Evolutionary conservation across 1,140 invertebrate species (phyloP).

Genomic region (Danaus plexippus): DNA sequence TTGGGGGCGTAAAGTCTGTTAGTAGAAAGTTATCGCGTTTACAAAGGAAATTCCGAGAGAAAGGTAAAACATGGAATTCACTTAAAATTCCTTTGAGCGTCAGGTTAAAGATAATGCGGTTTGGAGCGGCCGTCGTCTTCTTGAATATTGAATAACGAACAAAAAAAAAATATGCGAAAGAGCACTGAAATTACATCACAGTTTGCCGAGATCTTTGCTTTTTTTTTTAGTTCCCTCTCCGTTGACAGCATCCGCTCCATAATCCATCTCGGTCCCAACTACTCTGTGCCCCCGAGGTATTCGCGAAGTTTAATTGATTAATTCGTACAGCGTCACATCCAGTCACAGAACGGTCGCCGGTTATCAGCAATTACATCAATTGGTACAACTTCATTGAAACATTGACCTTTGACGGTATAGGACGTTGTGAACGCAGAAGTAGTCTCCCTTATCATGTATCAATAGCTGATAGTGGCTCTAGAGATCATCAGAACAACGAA

Average conservation of each 20-base stretch:
- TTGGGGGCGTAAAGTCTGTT: not conserved
- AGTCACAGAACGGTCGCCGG: constrained; percentile 15
- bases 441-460: constrained; percentile 41
- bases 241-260: not conserved
- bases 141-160: constrained; percentile 9
- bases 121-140: constrained; percentile 12
- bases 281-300: constrained; percentile 3
- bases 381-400: constrained; percentile 57
- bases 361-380: constrained; percentile 45
- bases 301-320: constrained; percentile 21
- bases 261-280: no score
- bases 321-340: constrained; percentile 18
- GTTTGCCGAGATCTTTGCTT: not conserved
- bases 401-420: constrained; percentile 62
- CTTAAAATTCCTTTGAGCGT: constrained; percentile 24
- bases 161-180: no score
- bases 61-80: constrained; percentile 23
- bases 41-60: constrained; percentile 21
- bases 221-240: not conserved
- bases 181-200: constrained; percentile 1
- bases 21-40: constrained; percentile 12
- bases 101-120: constrained; percentile 14
- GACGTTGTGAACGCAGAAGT: not conserved
- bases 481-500: no score
- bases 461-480: constrained; percentile 21